These are phyloP conservation scores for Aepyceros melampus DNA, from an alignment of 2,113 vertebrate species.

Conservation along the genomic window DNA sequence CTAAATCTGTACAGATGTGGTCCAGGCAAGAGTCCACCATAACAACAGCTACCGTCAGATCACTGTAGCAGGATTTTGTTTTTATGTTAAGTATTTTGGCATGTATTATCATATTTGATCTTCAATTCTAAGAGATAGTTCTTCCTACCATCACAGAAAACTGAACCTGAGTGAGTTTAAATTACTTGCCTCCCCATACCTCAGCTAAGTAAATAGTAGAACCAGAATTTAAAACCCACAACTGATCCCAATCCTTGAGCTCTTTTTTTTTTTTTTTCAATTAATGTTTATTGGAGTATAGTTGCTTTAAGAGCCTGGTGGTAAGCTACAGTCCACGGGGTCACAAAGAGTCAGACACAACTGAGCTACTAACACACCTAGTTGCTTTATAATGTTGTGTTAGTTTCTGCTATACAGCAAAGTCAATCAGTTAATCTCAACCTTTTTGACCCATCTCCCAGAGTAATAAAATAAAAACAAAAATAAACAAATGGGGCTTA, in stretches of 20 bases:
- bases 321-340: background rate
- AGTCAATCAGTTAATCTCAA: background rate
- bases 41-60: background rate
- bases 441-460: background rate
- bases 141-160: background rate
- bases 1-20: background rate
- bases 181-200: background rate
- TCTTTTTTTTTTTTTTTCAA: background rate
- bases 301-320: background rate
- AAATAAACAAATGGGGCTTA: background rate
- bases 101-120: background rate
- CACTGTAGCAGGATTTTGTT: background rate
- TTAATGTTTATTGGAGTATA: background rate
- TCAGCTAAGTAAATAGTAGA: background rate
- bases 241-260: background rate
- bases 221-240: background rate
- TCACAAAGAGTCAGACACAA: accelerated
- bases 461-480: background rate
- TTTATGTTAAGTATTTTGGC: background rate
- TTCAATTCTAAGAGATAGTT: background rate
- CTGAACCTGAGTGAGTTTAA: background rate
- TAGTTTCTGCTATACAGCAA: background rate
- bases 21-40: background rate
- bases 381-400: background rate
- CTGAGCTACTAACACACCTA: background rate